Base-by-base conservation (phyloP, 2,888 invertebrate species). In the Phragmatobia fuliginosa region DNA sequence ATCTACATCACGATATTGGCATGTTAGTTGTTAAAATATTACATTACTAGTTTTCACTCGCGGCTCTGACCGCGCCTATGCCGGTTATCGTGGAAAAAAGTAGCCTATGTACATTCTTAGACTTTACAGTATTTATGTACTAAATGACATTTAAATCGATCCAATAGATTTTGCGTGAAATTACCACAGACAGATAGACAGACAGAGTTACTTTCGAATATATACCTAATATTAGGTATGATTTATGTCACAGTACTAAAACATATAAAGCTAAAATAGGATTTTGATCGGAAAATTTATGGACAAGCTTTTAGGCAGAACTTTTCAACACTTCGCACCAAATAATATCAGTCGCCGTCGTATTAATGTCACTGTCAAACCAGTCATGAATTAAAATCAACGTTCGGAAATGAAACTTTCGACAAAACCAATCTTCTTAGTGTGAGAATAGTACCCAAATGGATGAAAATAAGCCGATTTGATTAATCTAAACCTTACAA, bases 231-330 rank as follows among this genome's bases (percentile, higher is more conserved):
- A n/a, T n/a, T n/a, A n/a, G n/a, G n/a, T n/a, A n/a, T n/a, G n/a
- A n/a, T n/a, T 16, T 25, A 14, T 28, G 28, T 11, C 25, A 52
- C 25, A 52, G 11, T 25, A 7, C 5, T 14, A 56, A 7, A 14
- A 16, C 11, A 25, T 56, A 16, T 56, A 14, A 28, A 28, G 14
- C 14, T 16, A 28, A 28, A 56, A 28, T 56, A 56, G 5, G 2
- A 56, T 28, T 28, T 56, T 25, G 25, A 28, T 56, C 28, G 16
- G 6, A 28, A 56, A 2, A 56, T 56, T 56, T 5, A 56, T 25
- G 28, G 28, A 56, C 28, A 56, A 56, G 28, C 56, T 56, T 56
- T 56, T 56, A 28, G 56, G 56, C 25, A 28, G 56, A 56, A 56
- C 28, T 56, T 56, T 56, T 56, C 4, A 28, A 16, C 16, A 28